Evolutionary conservation across 2,797 vertebrate species (phyloP), one percentile per base, ranked within the genome.

Genomic region (Remorina albescens): DNA sequence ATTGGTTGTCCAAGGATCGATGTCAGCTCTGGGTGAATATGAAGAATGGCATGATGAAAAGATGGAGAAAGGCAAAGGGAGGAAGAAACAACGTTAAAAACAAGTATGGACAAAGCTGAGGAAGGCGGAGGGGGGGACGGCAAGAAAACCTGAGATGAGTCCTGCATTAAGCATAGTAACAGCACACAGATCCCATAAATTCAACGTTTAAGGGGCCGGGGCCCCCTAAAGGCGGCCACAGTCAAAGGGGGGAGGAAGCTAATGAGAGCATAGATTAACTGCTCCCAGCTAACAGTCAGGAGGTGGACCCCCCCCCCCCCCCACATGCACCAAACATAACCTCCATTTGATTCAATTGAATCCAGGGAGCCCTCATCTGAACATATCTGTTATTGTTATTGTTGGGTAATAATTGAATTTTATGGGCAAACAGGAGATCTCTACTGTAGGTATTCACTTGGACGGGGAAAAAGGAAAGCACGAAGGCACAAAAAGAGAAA

Each of bases 131-230:
- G 53, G n/a, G n/a, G 56, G 39, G 39, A 47, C 0, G 6, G 34
- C 4, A 16, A 64, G 77, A 84, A 50, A 26, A 37, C 1, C n/a
- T n/a, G 42, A 79, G 49, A 89, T 72, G 36, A 37, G 68, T 77
- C 79, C 74, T 32, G 37, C 71, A 71, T 53, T 1, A 89, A 88
- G 91, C 90, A 92, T 92, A 85, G 88, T 74, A 93, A 92, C 90
- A 30, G 53, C 37, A 42, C 4, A n/a, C 76, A 85, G 82, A 88
- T 81, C 62, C 87, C 39, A 74, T 86, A 86, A 49, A 74, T 84
- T 74, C 71, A 6, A 2, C 41, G 16, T 44, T 44, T 44, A 44
- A 18, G 72, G 64, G 61, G 67, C 37, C 6, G 9, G 25, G 26
- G 68, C 59, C 78, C 78, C 71, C 82, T 62, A 32, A 59, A 81